Percentiles rank a stretch among this genome's conserved stretches.
Conservation (phyloP, 2,113 vertebrate genomes). For the Myanophis thanlyinensis region DNA sequence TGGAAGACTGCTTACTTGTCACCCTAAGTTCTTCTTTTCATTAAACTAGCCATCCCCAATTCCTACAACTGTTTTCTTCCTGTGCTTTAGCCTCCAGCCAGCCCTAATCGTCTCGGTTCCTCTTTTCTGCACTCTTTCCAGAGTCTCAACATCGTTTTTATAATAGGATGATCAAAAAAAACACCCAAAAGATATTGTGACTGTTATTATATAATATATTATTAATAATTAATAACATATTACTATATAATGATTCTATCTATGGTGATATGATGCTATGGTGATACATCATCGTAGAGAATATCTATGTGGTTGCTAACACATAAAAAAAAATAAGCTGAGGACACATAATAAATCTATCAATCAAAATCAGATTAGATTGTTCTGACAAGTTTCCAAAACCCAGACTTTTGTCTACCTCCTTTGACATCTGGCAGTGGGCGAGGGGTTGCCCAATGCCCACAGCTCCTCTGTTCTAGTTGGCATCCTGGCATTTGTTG, state of each 20-base stretch:
- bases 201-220: not conserved
- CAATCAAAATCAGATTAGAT: not conserved
- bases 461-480: not conserved
- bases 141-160: not conserved
- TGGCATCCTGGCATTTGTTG: not conserved
- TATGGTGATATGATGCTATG: not conserved
- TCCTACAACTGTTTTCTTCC: not conserved
- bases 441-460: not conserved
- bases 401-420: not conserved
- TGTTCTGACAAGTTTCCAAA: not conserved
- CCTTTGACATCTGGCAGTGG: slow-evolving; percentile 7
- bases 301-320: not conserved
- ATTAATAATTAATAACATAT: no score
- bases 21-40: not conserved
- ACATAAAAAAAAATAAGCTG: not conserved
- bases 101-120: not conserved
- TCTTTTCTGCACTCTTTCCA: not conserved
- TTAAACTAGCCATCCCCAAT: not conserved
- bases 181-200: not conserved
- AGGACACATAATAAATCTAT: not conserved
- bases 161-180: no score
- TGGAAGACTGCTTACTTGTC: not conserved
- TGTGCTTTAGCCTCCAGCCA: not conserved
- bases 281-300: not conserved
- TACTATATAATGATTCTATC: not conserved